Percentiles rank a stretch among this genome's conserved stretches.
Evolutionary conservation across 2,888 invertebrate species (phyloP).

Genomic region (Pollenia angustigena): DNA sequence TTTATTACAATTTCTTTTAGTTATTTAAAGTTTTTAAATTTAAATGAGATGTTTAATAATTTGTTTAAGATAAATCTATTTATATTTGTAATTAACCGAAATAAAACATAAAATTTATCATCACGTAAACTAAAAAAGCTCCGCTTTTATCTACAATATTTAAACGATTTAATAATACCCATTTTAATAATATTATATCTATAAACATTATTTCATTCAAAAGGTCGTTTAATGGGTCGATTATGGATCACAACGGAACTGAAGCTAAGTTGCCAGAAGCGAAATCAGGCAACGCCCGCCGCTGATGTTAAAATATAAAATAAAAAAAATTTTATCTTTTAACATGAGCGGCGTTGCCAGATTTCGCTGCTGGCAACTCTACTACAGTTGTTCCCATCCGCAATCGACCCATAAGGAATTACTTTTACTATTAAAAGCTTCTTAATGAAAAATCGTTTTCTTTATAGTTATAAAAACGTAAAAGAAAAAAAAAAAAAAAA

Average conservation of each 20-base stretch:
- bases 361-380: too few species aligned
- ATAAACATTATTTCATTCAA: too few species aligned
- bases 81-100: neutral
- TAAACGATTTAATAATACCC: too few species aligned
- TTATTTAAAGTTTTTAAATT: constrained; percentile 46
- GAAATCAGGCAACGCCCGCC: too few species aligned
- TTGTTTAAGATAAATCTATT: constrained; percentile 42
- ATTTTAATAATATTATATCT: too few species aligned
- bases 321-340: too few species aligned
- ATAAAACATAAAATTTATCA: constrained; percentile 10
- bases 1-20: constrained; percentile 16
- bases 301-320: too few species aligned
- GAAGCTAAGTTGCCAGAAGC: too few species aligned
- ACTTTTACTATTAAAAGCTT: neutral
- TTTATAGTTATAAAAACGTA: constrained; percentile 13
- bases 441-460: constrained; percentile 18
- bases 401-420: neutral
- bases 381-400: too few species aligned
- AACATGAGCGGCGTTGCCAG: too few species aligned
- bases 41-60: constrained; percentile 32
- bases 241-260: too few species aligned
- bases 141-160: constrained; percentile 1
- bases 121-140: neutral
- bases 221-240: too few species aligned
- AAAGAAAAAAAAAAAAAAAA: neutral